Evolutionary conservation across 2,888 invertebrate species (phyloP).

Genomic region (Andrena minutula): DNA sequence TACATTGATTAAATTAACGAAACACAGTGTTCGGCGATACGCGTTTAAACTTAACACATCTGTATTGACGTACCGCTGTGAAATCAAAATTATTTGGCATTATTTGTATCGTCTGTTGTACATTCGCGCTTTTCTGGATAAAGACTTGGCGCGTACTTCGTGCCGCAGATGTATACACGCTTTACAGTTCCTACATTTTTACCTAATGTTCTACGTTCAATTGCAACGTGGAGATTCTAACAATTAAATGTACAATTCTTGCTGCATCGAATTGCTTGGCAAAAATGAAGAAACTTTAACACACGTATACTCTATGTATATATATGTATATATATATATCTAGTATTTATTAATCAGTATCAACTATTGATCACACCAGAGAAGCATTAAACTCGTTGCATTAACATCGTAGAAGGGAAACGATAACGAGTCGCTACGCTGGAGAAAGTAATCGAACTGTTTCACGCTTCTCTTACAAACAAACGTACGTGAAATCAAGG

Average conservation of each 20-base stretch:
- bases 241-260: conserved; percentile 23
- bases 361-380: conserved; percentile 46
- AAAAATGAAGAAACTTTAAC: conserved; percentile 18
- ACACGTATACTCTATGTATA: conserved; percentile 5
- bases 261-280: conserved; percentile 15
- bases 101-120: conserved; percentile 38
- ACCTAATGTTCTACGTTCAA: conserved; percentile 14
- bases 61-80: not conserved
- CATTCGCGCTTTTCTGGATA: not conserved
- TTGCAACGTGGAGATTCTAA: conserved; percentile 43
- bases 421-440: conserved; percentile 27
- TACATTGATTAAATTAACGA: conserved; percentile 26
- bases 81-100: conserved; percentile 42
- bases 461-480: conserved; percentile 22
- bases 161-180: conserved; percentile 25
- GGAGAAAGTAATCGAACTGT: conserved; percentile 3
- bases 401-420: conserved; percentile 20
- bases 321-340: not conserved
- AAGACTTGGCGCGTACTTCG: conserved; percentile 24
- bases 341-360: conserved; percentile 21
- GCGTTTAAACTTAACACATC: conserved; percentile 48
- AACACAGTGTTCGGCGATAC: conserved; percentile 1
- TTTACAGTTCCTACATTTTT: conserved; percentile 19
- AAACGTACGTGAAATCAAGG: conserved; percentile 11
- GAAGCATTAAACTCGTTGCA: conserved; percentile 57